Conservation (phyloP, 1,140 invertebrate species). For the Triops cancriformis region DNA sequence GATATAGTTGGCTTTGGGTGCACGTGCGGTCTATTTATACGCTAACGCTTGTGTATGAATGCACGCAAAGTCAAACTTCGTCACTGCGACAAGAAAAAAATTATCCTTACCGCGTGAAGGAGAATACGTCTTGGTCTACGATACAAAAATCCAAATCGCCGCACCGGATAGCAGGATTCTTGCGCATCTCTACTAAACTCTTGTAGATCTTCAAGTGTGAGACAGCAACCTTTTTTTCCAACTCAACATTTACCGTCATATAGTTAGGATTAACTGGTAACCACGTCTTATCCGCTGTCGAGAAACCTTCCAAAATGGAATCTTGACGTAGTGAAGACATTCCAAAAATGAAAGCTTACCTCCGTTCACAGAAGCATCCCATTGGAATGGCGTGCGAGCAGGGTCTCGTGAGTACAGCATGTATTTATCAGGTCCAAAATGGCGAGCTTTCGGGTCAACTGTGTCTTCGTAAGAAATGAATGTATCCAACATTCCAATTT, state of each 20-base stretch:
- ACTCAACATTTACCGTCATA: slow-evolving; percentile 44
- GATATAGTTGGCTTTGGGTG: background rate
- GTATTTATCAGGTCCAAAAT: slow-evolving; percentile 24
- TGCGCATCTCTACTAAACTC: slow-evolving; percentile 39
- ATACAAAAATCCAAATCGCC: slow-evolving; percentile 39
- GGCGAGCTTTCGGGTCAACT: slow-evolving; percentile 23
- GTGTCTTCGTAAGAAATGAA: slow-evolving; percentile 29
- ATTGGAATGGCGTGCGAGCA: slow-evolving; percentile 40
- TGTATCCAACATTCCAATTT: slow-evolving; percentile 61
- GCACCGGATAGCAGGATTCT: slow-evolving; percentile 35
- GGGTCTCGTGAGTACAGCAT: slow-evolving; percentile 10
- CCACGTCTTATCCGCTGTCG: slow-evolving; percentile 48
- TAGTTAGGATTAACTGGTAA: slow-evolving; percentile 52
- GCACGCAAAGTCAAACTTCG: too few relatives aligned
- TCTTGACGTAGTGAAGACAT: slow-evolving; percentile 11
- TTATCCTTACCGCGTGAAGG: slow-evolving; percentile 50
- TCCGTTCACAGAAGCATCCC: slow-evolving; percentile 35
- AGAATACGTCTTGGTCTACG: slow-evolving; percentile 43
- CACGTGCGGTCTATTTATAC: background rate
- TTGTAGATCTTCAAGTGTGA: slow-evolving; percentile 49
- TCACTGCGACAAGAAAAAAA: background rate
- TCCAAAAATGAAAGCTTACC: slow-evolving; percentile 35
- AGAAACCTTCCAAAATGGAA: too few relatives aligned
- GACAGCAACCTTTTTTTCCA: slow-evolving; percentile 34
- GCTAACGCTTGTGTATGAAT: too few relatives aligned